Percentiles rank a stretch among this genome's conserved stretches.
phyloP scores from a whole-genome alignment of 2,888 invertebrate species.

The Acanthosoma haemorrhoidale region DNA sequence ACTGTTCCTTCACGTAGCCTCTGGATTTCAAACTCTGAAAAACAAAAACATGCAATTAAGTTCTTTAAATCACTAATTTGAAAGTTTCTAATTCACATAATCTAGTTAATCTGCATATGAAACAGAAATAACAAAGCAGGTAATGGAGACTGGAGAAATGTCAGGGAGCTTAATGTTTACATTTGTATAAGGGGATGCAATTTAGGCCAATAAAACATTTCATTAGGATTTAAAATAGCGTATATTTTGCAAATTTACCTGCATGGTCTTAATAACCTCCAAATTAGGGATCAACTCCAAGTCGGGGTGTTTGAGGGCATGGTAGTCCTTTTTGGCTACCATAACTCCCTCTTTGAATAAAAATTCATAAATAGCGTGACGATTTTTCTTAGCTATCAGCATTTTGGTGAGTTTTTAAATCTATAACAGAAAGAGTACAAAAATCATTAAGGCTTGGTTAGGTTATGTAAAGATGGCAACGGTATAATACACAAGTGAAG shows the following conservation, averaged over 20 bases:
- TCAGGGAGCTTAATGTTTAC: too few species aligned
- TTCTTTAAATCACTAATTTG: too few species aligned
- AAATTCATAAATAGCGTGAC: conserved; percentile 93
- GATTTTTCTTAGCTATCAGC: conserved; percentile 99
- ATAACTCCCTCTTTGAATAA: conserved; percentile 98
- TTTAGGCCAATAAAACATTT: too few species aligned
- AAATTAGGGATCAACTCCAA: conserved; percentile 89
- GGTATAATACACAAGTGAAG: background rate
- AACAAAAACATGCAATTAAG: conserved; percentile 13
- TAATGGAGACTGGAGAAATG: too few species aligned
- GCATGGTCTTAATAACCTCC: conserved; percentile 96
- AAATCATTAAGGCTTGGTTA: too few species aligned
- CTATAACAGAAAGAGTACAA: background rate
- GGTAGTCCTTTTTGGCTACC: conserved; percentile 98
- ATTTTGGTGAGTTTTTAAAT: conserved; percentile 68
- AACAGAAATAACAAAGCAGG: too few species aligned
- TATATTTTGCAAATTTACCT: conserved; percentile 50
- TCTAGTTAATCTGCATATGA: too few species aligned
- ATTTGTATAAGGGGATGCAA: too few species aligned
- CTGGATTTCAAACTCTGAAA: conserved; percentile 83
- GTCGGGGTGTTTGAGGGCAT: conserved; percentile 96
- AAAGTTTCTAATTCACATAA: too few species aligned
- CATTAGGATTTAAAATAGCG: too few species aligned
- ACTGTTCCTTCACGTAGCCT: conserved; percentile 98
- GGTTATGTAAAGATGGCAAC: too few species aligned